Conservation (phyloP, 2,888 invertebrate species). For the Halictus quadricinctus region DNA sequence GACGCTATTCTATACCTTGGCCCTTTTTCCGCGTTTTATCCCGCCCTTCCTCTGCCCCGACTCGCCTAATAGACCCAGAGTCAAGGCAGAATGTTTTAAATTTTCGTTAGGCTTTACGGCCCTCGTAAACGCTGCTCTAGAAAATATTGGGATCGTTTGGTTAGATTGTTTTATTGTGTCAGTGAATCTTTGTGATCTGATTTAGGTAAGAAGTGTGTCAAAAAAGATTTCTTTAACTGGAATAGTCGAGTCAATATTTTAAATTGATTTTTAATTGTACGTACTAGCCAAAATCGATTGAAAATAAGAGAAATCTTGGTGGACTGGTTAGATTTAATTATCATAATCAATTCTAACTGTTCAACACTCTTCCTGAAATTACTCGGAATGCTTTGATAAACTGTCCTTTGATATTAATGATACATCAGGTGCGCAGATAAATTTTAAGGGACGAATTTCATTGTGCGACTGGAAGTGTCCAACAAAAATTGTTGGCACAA, state of each 20-base stretch:
- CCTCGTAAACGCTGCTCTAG: neutral
- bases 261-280: neutral
- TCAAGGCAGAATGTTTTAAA: neutral
- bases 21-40: slow-evolving; percentile 27
- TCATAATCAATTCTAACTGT: too few species aligned
- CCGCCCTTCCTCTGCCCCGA: neutral
- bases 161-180: neutral
- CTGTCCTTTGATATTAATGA: too few species aligned
- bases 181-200: neutral
- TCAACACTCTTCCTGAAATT: neutral
- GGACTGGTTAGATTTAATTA: too few species aligned
- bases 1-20: slow-evolving; percentile 44
- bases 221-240: neutral
- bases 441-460: neutral
- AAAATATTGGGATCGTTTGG: neutral
- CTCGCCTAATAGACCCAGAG: slow-evolving; percentile 1
- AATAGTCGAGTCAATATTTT: neutral
- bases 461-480: neutral
- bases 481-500: neutral
- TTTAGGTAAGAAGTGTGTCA: neutral
- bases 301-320: too few species aligned
- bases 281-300: too few species aligned
- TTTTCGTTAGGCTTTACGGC: slow-evolving; percentile 2
- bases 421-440: neutral
- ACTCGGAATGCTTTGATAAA: too few species aligned